Conservation (phyloP, 2,113 vertebrate species). For the Dissostichus mawsoni region DNA sequence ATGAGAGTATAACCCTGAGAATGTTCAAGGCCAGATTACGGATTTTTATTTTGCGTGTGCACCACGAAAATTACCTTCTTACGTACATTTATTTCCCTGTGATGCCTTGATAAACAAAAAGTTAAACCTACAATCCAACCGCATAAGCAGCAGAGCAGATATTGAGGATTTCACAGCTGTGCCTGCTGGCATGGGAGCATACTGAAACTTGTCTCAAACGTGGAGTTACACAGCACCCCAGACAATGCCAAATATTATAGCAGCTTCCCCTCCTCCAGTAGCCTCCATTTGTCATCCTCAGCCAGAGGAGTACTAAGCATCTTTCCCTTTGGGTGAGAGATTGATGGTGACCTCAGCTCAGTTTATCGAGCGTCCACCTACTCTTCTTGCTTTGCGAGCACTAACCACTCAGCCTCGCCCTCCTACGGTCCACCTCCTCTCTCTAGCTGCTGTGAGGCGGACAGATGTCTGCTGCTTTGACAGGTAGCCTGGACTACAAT, state of each 20-base stretch:
- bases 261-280: slow-evolving; percentile 51
- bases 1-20: slow-evolving; percentile 3
- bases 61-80: background rate
- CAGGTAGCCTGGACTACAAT: slow-evolving; percentile 29
- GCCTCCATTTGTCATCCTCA: slow-evolving; percentile 64
- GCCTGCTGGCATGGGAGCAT: slow-evolving; percentile 27
- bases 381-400: slow-evolving; percentile 48
- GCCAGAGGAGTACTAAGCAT: slow-evolving; percentile 53
- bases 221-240: slow-evolving; percentile 29
- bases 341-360: slow-evolving; percentile 73
- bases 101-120: background rate
- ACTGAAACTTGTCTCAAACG: slow-evolving; percentile 34
- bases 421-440: slow-evolving; percentile 24
- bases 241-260: slow-evolving; percentile 61
- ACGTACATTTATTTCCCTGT: background rate
- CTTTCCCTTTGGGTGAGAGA: slow-evolving; percentile 60
- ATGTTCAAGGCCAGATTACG: background rate
- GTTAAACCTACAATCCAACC: background rate
- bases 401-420: slow-evolving; percentile 34
- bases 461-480: slow-evolving; percentile 44
- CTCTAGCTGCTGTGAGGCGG: slow-evolving; percentile 5
- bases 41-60: background rate
- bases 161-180: slow-evolving; percentile 1
- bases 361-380: slow-evolving; percentile 59
- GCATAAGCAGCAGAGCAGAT: background rate